Base-by-base conservation (phyloP, 1,140 invertebrate genomes). In the Drosophila tropicalis region DNA sequence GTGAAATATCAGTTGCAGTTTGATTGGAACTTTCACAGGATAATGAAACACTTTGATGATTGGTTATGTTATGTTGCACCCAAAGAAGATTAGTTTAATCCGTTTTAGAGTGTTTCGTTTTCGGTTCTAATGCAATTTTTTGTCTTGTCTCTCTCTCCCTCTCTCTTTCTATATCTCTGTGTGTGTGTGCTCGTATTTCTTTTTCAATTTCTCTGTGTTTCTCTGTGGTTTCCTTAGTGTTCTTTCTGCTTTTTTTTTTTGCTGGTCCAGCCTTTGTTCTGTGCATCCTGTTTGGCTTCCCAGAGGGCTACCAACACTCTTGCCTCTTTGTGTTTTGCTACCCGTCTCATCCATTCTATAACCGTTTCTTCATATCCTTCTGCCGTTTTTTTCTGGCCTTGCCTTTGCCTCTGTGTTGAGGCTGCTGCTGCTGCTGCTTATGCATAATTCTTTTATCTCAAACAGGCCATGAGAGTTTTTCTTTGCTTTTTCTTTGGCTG, bases 381-480 rank as follows among this genome's bases (percentile, higher is more conserved):
- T 29, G 29, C 29, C 5, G 29, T 3, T 17, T 10, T 10, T 47
- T 41, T 60, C 12, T 41, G 17, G 9, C 36, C 56, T 34, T 15
- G 12, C 25, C 29, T 10, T 34, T 22, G 29, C 61, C 25, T 25
- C 10, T 47, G 40, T 62, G 15, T 13, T n/a, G 12, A 9, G 25
- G 36, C 32, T 5, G 55, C 12, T 41, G 61, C 61, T 32, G 29
- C 62, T 64, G 60, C 76, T 85, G 82, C 82, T 84, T 78, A 86
- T 85, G 75, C 82, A 85, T 86, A 85, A 85, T 85, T 86, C 82
- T 79, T 85, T 85, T 85, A 85, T 85, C 82, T 82, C 79, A 71
- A 67, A 67, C 70, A 67, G 70, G 66, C 65, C 64, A 55, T 6
- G 63, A 40, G 32, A 29, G 15, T 44, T 39, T 19, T 22, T 15